These are phyloP conservation scores for Drosophila funebris DNA, from an alignment of 1,140 invertebrate species.

Conservation along the genomic window DNA sequence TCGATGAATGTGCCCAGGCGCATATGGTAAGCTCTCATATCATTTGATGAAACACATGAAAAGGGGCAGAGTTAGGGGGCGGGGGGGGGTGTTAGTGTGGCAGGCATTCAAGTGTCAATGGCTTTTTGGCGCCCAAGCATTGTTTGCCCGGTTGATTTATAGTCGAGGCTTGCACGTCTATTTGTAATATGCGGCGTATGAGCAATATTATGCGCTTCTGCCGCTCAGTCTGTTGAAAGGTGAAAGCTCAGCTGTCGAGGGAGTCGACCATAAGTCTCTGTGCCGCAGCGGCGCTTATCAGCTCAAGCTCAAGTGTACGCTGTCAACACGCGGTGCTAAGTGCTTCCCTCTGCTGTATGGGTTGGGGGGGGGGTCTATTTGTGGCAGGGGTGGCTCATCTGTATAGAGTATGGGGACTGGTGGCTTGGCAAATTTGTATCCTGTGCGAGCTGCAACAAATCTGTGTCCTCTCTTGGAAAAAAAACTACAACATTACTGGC, in stretches of 20 bases:
- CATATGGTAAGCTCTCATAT: conserved; percentile 86
- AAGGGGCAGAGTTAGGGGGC: neutral
- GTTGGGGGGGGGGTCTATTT: neutral
- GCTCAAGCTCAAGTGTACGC: conserved; percentile 62
- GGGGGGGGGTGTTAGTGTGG: neutral
- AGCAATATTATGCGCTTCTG: conserved; percentile 65
- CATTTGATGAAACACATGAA: neutral
- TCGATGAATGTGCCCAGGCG: conserved; percentile 97
- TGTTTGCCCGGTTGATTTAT: conserved; percentile 74
- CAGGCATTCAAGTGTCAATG: conserved; percentile 61
- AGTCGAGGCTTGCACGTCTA: conserved; percentile 59
- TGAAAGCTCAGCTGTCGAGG: conserved; percentile 69
- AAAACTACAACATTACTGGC: conserved; percentile 64
- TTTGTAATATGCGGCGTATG: conserved; percentile 75
- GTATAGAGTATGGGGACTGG: neutral
- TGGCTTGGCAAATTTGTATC: conserved; percentile 75
- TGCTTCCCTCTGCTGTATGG: conserved; percentile 55
- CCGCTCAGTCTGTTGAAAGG: conserved; percentile 37
- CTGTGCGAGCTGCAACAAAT: conserved; percentile 70
- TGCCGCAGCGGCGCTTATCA: conserved; percentile 53
- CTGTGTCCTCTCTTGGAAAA: conserved; percentile 60
- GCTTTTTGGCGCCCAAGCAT: conserved; percentile 69
- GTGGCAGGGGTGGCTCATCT: neutral
- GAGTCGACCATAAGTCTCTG: conserved; percentile 32
- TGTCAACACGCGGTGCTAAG: conserved; percentile 77